Evolutionary conservation across 2,797 vertebrate genomes (phyloP).

Genomic region (Sebastes matsubarae): DNA sequence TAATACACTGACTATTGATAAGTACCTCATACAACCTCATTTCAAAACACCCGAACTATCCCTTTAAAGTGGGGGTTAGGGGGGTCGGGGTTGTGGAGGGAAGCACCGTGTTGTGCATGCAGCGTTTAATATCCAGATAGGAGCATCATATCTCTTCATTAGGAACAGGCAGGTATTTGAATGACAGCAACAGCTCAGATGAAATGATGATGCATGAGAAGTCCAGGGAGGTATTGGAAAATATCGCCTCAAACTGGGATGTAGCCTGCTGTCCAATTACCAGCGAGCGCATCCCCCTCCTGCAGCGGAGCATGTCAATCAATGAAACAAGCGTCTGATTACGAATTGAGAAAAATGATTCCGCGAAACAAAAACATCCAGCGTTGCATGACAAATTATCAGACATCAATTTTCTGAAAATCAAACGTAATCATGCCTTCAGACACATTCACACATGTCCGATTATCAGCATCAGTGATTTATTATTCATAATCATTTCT

Average conservation of each 20-base stretch:
- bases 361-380: neutral
- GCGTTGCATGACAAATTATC: constrained; percentile 57
- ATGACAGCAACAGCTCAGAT: neutral
- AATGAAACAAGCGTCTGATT: constrained; percentile 41
- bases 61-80: neutral
- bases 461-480: constrained; percentile 21
- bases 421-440: constrained; percentile 34
- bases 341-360: constrained; percentile 46
- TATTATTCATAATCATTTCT: neutral
- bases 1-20: too few species aligned
- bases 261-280: constrained; percentile 32
- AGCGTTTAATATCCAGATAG: constrained; percentile 7
- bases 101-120: neutral
- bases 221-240: constrained; percentile 14
- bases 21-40: too few species aligned
- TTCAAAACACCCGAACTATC: too few species aligned
- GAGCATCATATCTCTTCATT: constrained; percentile 42
- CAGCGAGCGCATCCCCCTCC: neutral
- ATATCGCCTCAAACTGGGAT: neutral
- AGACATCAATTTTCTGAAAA: constrained; percentile 24
- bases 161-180: constrained; percentile 25
- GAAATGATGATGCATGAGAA: constrained; percentile 53
- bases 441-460: neutral
- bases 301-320: constrained; percentile 51
- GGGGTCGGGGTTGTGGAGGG: neutral